Conservation (phyloP, 2,888 invertebrate species). For the Sinhomidia bicolor region DNA sequence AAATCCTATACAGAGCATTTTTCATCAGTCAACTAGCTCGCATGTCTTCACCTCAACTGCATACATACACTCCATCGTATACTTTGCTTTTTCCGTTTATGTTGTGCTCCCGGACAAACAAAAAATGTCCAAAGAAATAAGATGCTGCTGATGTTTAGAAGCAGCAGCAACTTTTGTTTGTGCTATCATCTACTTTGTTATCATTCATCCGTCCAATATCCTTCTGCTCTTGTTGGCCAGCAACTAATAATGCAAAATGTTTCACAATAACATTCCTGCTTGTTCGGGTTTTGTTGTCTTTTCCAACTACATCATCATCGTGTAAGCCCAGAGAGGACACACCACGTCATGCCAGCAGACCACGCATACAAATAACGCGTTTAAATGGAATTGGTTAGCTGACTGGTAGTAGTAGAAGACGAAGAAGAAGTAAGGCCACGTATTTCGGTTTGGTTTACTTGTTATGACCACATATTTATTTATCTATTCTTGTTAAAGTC, state of each 20-base stretch:
- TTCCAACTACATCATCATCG: not conserved
- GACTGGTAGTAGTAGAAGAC: too few species aligned
- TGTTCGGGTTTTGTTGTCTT: not conserved
- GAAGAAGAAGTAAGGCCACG: not conserved
- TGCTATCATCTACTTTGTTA: not conserved
- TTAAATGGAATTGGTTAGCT: too few species aligned
- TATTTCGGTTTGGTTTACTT: not conserved
- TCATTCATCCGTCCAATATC: not conserved
- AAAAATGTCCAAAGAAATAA: not conserved
- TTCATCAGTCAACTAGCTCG: too few species aligned
- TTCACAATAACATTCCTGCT: not conserved
- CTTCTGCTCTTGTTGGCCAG: too few species aligned
- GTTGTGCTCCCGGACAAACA: not conserved
- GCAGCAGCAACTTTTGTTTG: conserved; percentile 6
- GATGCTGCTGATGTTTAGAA: too few species aligned
- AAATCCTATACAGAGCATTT: too few species aligned
- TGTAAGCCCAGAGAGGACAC: not conserved
- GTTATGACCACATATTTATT: not conserved
- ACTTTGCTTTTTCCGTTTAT: too few species aligned
- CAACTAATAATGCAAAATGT: not conserved
- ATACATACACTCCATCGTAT: too few species aligned
- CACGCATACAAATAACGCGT: too few species aligned
- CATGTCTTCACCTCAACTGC: too few species aligned
- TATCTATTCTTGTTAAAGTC: too few species aligned
- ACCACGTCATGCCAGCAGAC: not conserved